These are phyloP conservation scores for Glyphotaelius pellucidus DNA, from an alignment of 2,888 invertebrate genomes.

Conservation along the genomic window DNA sequence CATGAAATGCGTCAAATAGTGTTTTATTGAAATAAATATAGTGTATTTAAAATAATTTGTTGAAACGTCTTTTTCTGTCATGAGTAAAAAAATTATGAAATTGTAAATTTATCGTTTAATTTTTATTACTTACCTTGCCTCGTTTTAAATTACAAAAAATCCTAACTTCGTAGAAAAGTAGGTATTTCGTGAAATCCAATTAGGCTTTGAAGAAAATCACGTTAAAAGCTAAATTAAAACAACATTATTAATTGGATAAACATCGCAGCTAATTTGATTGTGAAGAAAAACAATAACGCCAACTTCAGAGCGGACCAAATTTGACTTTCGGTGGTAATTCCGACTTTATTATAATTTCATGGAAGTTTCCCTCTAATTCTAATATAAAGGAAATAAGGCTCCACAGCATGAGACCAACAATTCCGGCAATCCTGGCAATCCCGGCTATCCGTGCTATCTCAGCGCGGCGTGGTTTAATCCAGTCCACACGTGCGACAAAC, in stretches of 20 bases:
- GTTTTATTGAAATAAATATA: too few relatives aligned
- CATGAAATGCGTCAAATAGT: too few relatives aligned
- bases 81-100: neutral
- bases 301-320: neutral
- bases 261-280: neutral
- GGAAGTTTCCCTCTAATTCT: neutral
- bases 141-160: neutral
- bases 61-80: neutral
- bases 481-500: neutral
- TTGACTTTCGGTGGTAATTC: neutral
- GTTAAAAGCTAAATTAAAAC: neutral
- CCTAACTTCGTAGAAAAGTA: neutral
- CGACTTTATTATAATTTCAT: neutral
- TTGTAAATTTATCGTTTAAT: neutral
- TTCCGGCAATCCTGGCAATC: neutral
- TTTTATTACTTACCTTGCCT: neutral
- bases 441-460: neutral
- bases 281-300: neutral
- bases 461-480: neutral
- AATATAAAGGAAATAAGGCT: neutral
- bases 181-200: neutral
- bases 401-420: neutral
- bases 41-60: too few relatives aligned
- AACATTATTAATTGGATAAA: neutral
- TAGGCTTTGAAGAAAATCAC: neutral